Evolutionary conservation across 1,140 invertebrate species (phyloP).

Genomic region (Ladona fulva): DNA sequence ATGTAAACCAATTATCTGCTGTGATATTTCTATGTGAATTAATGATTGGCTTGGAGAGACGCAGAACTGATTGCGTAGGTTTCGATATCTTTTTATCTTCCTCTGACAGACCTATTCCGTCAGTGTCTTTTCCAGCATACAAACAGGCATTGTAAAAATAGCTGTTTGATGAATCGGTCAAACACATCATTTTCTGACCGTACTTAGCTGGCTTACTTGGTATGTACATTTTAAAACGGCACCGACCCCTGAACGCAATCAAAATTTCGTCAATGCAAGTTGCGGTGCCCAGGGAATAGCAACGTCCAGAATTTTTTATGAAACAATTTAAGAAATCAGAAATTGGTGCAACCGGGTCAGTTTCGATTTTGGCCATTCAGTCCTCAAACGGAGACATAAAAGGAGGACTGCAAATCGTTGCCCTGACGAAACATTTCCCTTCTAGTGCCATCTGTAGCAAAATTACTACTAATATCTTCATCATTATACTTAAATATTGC

Average conservation of each 20-base stretch:
- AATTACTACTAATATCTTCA: background rate
- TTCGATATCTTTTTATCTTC: background rate
- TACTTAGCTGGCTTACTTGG: background rate
- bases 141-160: background rate
- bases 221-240: background rate
- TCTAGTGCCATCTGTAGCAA: background rate
- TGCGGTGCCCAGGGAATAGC: background rate
- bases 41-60: background rate
- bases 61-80: background rate
- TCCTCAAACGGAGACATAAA: background rate
- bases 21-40: too few relatives aligned
- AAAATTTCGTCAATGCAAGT: background rate
- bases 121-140: background rate
- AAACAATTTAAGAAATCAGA: background rate
- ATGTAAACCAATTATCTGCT: background rate
- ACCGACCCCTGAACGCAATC: background rate
- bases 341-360: background rate
- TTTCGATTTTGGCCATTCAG: background rate
- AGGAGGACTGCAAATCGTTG: background rate
- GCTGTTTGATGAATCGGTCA: background rate
- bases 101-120: background rate
- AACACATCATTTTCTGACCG: background rate
- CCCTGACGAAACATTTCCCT: background rate
- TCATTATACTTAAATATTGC: background rate
- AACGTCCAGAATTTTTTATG: background rate